A percentile compares a stretch with the other conserved stretches of the same genome.
Evolutionary conservation across 1,140 invertebrate species (phyloP).

Genomic region (Pseudomyrmex concolor): DNA sequence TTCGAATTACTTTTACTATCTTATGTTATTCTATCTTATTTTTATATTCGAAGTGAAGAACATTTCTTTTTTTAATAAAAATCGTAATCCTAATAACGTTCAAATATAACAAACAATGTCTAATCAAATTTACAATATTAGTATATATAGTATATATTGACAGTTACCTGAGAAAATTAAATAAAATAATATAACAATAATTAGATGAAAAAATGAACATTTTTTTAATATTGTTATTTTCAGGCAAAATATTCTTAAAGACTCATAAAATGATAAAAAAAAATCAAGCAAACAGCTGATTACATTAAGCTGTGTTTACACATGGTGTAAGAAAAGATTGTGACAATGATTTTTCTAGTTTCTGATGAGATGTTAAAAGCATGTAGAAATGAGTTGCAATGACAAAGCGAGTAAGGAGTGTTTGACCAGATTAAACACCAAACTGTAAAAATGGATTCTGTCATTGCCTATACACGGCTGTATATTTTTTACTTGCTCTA

Average conservation of each 20-base stretch:
- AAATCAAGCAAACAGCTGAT: neutral
- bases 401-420: too few species aligned
- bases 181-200: neutral
- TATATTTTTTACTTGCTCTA: constrained; percentile 59
- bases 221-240: neutral
- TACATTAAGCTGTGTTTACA: too few species aligned
- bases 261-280: neutral
- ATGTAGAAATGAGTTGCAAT: neutral
- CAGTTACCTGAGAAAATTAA: neutral
- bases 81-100: too few species aligned
- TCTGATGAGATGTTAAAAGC: neutral
- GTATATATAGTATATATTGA: too few species aligned
- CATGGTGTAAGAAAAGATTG: neutral
- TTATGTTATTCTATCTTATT: too few species aligned
- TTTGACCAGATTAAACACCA: constrained; percentile 23
- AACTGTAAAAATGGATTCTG: constrained; percentile 61
- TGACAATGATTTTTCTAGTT: neutral
- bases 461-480: constrained; percentile 41
- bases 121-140: too few species aligned
- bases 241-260: neutral
- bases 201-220: neutral
- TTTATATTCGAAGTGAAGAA: too few species aligned
- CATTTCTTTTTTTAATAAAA: too few species aligned
- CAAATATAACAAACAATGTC: too few species aligned
- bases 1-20: too few species aligned